A percentile compares a stretch with the other conserved stretches of the same genome.
Evolutionary conservation across 2,113 vertebrate species (phyloP).

Genomic region (Apistogramma diplotaenia): DNA sequence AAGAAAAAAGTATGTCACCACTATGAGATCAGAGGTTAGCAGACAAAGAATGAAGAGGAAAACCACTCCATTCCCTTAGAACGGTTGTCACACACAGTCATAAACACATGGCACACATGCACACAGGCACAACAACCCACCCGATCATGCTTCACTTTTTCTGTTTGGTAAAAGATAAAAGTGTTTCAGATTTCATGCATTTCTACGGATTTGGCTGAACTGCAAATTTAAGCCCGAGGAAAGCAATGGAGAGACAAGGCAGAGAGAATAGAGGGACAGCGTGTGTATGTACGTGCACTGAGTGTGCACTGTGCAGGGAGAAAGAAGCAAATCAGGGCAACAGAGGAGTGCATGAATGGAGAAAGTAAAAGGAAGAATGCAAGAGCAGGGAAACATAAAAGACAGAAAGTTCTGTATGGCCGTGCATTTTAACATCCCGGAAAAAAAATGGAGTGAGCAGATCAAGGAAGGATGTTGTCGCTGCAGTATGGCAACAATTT

Average conservation of each 20-base stretch:
- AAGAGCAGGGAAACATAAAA: conserved; percentile 25
- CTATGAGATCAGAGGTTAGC: conserved; percentile 9
- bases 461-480: conserved; percentile 43
- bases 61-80: background rate
- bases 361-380: conserved; percentile 10
- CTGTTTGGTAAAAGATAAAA: conserved; percentile 50
- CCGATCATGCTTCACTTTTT: background rate
- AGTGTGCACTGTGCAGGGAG: background rate
- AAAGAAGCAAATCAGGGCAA: conserved; percentile 11
- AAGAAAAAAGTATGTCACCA: background rate
- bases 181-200: conserved; percentile 27
- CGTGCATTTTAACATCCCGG: conserved; percentile 51
- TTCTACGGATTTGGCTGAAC: conserved; percentile 21
- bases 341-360: background rate
- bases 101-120: background rate
- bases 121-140: background rate
- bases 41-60: background rate
- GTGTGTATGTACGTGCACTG: background rate
- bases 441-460: conserved; percentile 18
- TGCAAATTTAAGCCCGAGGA: conserved; percentile 22
- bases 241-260: background rate
- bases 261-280: background rate
- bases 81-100: background rate
- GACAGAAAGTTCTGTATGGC: conserved; percentile 35
- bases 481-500: conserved; percentile 24